A percentile compares a stretch with the other conserved stretches of the same genome.
These are phyloP conservation scores for Dryococelus australis DNA, from an alignment of 2,888 invertebrate genomes.

Conservation along the genomic window DNA sequence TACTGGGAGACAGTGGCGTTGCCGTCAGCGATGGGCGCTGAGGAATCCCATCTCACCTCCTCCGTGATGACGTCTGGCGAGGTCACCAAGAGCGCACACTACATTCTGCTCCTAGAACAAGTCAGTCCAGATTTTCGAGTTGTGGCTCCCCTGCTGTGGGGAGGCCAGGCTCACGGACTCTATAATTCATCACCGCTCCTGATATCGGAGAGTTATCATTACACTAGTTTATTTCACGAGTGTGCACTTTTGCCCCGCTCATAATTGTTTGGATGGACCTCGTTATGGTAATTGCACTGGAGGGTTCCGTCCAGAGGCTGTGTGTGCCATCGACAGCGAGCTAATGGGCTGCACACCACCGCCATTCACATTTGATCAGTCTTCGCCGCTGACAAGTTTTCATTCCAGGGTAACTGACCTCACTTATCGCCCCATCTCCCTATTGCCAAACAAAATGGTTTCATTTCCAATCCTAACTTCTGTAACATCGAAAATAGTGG, in stretches of 20 bases:
- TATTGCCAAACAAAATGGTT: too few species aligned
- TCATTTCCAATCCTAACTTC: too few species aligned
- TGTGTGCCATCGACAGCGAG: not conserved
- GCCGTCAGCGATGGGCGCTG: too few species aligned
- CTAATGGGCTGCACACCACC: not conserved
- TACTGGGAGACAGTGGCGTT: too few species aligned
- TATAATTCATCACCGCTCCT: not conserved
- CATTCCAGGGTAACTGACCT: too few species aligned
- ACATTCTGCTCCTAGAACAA: not conserved
- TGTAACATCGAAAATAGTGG: too few species aligned
- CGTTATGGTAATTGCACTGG: not conserved
- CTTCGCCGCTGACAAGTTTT: too few species aligned
- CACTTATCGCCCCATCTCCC: too few species aligned
- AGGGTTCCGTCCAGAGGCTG: not conserved
- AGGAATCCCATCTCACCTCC: too few species aligned
- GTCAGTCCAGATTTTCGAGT: not conserved
- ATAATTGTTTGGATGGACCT: not conserved
- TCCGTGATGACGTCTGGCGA: too few species aligned
- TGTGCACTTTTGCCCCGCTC: not conserved
- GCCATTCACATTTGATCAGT: not conserved
- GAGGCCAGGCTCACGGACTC: not conserved
- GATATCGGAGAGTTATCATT: not conserved
- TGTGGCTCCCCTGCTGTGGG: not conserved
- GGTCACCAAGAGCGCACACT: not conserved
- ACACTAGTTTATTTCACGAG: slow-evolving; percentile 9